These are phyloP conservation scores for Cabera pusaria DNA, from an alignment of 2,888 invertebrate genomes.

Conservation along the genomic window DNA sequence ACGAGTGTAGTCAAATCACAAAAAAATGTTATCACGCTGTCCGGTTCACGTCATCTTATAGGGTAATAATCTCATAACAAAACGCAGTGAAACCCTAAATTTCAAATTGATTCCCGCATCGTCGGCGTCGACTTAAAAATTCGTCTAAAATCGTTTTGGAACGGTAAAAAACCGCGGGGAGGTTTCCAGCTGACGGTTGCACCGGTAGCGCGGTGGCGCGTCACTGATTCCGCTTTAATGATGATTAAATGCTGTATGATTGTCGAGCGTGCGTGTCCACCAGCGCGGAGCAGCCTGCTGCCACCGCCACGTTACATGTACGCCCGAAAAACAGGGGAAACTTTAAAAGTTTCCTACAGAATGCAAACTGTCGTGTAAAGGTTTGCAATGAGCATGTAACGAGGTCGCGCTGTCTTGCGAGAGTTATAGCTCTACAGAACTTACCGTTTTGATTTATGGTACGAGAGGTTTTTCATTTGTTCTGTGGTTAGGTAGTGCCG, in stretches of 20 bases:
- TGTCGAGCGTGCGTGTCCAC: conserved; percentile 61
- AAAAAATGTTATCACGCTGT: background rate
- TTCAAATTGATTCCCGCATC: conserved; percentile 25
- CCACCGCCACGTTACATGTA: conserved; percentile 28
- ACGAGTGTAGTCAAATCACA: conserved; percentile 1
- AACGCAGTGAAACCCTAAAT: conserved; percentile 9
- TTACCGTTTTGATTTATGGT: conserved; percentile 1
- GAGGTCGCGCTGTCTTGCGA: conserved; percentile 1
- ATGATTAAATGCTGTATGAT: conserved; percentile 81
- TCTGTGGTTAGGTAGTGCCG: no score
- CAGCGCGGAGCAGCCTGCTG: conserved; percentile 29
- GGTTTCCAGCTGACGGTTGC: conserved; percentile 58
- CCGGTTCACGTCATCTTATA: conserved; percentile 10
- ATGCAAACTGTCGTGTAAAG: conserved; percentile 24
- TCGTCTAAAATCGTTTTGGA: conserved; percentile 44
- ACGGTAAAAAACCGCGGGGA: conserved; percentile 60
- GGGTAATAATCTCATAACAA: conserved; percentile 8
- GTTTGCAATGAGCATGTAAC: conserved; percentile 18
- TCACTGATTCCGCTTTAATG: conserved; percentile 78
- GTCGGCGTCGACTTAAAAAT: conserved; percentile 44
- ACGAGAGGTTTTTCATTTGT: no score
- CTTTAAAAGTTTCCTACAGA: conserved; percentile 23
- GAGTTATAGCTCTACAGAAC: background rate
- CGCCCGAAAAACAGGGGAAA: conserved; percentile 26
- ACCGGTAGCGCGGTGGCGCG: conserved; percentile 44